A percentile compares a stretch with the other conserved stretches of the same genome.
These are phyloP conservation scores for Caenorhabditis virilis DNA, from an alignment of 2,888 invertebrate species.

Conservation along the genomic window DNA sequence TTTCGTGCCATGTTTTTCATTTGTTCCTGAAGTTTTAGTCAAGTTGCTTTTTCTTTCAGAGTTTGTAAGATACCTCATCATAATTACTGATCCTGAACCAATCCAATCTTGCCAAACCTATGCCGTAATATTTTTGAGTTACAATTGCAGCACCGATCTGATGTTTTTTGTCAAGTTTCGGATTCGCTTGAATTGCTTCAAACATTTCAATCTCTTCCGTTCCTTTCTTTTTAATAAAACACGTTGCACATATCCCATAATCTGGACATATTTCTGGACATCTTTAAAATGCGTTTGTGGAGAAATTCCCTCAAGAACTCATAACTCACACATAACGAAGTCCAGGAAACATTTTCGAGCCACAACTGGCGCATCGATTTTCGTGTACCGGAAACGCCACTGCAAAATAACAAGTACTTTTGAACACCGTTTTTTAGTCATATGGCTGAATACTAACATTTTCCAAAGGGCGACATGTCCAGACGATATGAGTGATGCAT, in stretches of 20 bases:
- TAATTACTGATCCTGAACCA: conserved; percentile 26
- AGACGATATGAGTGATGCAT: conserved; percentile 38
- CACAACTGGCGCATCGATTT: conserved; percentile 38
- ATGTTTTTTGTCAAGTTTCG: conserved; percentile 29
- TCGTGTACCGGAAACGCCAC: conserved; percentile 44
- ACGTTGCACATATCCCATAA: conserved; percentile 42
- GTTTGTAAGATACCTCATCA: conserved; percentile 16
- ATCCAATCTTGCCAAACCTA: conserved; percentile 26
- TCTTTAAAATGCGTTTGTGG: conserved; percentile 6
- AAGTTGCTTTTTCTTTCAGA: background rate
- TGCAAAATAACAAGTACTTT: conserved; percentile 12
- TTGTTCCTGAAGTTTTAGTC: conserved; percentile 19
- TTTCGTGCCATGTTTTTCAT: conserved; percentile 33
- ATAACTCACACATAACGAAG: conserved; percentile 39
- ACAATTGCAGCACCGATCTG: conserved; percentile 41
- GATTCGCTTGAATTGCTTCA: conserved; percentile 36
- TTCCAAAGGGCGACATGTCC: conserved; percentile 41
- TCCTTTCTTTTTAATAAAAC: conserved; percentile 39
- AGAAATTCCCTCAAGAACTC: background rate
- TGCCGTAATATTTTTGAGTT: conserved; percentile 37
- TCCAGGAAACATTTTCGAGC: conserved; percentile 42
- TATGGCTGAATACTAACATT: conserved; percentile 10
- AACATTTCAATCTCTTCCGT: conserved; percentile 32
- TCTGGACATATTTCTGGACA: conserved; percentile 39
- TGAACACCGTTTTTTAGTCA: no score